Evolutionary conservation across 2,888 invertebrate species (phyloP).

Genomic region (Diarsia mendica): DNA sequence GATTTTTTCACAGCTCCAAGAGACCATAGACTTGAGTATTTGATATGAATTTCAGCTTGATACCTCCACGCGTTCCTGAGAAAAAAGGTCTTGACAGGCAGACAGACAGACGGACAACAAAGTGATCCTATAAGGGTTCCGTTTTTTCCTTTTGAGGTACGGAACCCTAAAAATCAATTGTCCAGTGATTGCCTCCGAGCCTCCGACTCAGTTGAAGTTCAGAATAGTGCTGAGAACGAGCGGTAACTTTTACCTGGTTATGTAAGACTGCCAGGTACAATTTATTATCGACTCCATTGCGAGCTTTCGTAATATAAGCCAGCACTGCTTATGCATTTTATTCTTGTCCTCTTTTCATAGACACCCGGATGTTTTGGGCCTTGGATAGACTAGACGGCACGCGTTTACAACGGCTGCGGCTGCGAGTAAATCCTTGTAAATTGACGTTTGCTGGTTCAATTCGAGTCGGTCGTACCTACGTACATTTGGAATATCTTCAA

Average conservation of each 20-base stretch:
- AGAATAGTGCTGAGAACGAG: slow-evolving; percentile 82
- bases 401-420: slow-evolving; percentile 26
- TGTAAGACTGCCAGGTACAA: slow-evolving; percentile 86
- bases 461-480: background rate
- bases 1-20: no score
- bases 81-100: no score
- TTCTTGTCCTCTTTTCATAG: slow-evolving; percentile 73
- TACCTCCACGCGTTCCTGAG: no score
- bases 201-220: slow-evolving; percentile 80
- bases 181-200: slow-evolving; percentile 65
- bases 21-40: no score
- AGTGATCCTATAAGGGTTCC: no score
- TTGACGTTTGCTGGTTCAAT: slow-evolving; percentile 24
- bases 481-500: slow-evolving; percentile 11
- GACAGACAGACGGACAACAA: no score
- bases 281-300: slow-evolving; percentile 87
- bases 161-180: no score
- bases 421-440: slow-evolving; percentile 37
- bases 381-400: slow-evolving; percentile 49
- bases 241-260: slow-evolving; percentile 88
- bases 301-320: slow-evolving; percentile 88
- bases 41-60: no score
- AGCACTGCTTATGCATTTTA: slow-evolving; percentile 78
- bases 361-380: slow-evolving; percentile 73
- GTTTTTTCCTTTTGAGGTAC: no score